These are phyloP conservation scores for Eupsilia transversa DNA, from an alignment of 2,888 invertebrate species.

Conservation along the genomic window DNA sequence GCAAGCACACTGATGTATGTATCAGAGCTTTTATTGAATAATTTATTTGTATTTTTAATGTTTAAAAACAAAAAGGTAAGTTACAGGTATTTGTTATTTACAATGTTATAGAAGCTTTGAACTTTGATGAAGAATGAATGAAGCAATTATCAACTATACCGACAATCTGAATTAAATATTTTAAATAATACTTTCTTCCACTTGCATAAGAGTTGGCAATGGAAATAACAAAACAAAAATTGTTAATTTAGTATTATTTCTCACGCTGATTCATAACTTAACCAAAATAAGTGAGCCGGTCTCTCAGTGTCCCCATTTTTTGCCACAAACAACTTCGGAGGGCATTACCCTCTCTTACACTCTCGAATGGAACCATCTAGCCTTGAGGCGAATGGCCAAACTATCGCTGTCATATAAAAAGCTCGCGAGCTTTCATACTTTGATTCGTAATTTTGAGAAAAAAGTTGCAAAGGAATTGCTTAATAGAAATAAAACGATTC, in stretches of 20 bases:
- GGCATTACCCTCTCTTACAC: conserved; percentile 87
- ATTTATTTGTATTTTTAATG: not conserved
- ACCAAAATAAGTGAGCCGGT: conserved; percentile 88
- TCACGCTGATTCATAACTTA: conserved; percentile 88
- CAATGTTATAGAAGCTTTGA: not conserved
- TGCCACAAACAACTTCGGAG: conserved; percentile 89
- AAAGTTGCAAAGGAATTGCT: conserved; percentile 31
- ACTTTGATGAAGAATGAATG: not conserved
- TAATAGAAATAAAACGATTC: conserved; percentile 43
- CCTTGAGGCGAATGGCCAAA: conserved; percentile 81
- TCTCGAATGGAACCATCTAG: conserved; percentile 84
- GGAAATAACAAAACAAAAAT: conserved; percentile 74
- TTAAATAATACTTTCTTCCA: conserved; percentile 44
- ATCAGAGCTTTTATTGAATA: not conserved
- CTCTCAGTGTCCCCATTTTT: conserved; percentile 89
- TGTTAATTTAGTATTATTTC: conserved; percentile 83
- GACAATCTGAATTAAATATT: conserved; percentile 10
- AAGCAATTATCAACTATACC: not conserved
- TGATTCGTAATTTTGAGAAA: conserved; percentile 42
- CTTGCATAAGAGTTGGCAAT: conserved; percentile 59
- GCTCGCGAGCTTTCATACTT: conserved; percentile 61
- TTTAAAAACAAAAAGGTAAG: not conserved
- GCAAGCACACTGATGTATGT: not conserved
- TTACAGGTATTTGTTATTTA: not conserved
- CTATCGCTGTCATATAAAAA: conserved; percentile 71